Base-by-base conservation (phyloP, 2,797 vertebrate species). In the Amniataba percoides region DNA sequence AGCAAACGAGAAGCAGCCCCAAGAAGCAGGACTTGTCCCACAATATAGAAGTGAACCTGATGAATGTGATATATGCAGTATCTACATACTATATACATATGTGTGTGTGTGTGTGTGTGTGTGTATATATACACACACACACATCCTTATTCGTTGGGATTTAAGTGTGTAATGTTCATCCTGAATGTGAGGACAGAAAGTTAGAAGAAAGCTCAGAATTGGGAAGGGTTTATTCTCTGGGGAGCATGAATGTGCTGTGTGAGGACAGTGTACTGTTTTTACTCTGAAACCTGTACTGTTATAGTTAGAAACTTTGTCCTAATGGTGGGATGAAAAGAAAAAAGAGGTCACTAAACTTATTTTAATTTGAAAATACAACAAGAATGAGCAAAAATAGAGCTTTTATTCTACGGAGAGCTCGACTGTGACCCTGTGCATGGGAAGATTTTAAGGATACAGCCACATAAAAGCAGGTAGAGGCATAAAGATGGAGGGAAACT, bases 171-270 rank as follows among this genome's bases (percentile, higher is more conserved):
- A 25, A 18, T 45, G 57, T 45, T 19, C 18, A 39, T 64, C 65
- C 46, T 40, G 53, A 19, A 70, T 52, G 58, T 69, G 71, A 69
- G 27, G 52, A 51, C 25, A n/a, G 52, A 53, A 42, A 42, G 52
- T 56, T 46, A 23, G 67, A 65, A 31, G 48, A 27, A 52, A 27
- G 34, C 34, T 77, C 65, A 27, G 48, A 63, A 57, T 31, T 21
- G 27, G 42, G 45, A 71, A 76, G 61, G 27, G 36, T 43, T n/a
- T 6, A 5, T 11, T 55, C 40, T 53, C 16, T 19, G 15, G 56
- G 55, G 48, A 60, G 14, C 8, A 7, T 45, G 10, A 34, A 66
- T 16, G 19, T 74, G 21, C 45, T 23, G 0, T 34, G 16, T 18
- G 6, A 48, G 51, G 34, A 36, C 27, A 56, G 19, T 14, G 31